Evolutionary conservation across 1,140 invertebrate genomes (phyloP).

Genomic region (Onthophagus taurus): DNA sequence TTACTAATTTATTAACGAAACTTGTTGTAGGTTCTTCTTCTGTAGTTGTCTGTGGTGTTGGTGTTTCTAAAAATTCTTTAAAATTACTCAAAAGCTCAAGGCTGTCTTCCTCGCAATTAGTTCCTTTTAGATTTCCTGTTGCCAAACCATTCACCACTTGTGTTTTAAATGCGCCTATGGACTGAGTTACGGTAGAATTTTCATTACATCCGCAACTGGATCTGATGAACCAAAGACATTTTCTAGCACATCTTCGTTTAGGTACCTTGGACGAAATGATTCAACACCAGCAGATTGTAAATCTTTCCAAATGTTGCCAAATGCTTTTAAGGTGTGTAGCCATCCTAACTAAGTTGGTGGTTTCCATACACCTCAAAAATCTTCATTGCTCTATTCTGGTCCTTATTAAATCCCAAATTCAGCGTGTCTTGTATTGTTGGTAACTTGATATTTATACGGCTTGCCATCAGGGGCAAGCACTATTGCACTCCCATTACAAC

Average conservation of each 20-base stretch:
- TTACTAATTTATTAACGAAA: too few relatives aligned
- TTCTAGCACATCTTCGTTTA: not conserved
- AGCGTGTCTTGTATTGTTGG: too few relatives aligned
- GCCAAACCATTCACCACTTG: not conserved
- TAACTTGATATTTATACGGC: too few relatives aligned
- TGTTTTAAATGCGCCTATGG: not conserved
- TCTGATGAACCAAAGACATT: not conserved
- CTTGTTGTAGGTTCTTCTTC: too few relatives aligned
- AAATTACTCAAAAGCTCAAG: not conserved
- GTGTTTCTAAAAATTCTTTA: too few relatives aligned
- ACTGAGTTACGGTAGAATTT: not conserved
- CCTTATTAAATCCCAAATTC: too few relatives aligned
- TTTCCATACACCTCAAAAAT: conserved; percentile 1
- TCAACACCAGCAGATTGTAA: not conserved
- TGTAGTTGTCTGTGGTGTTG: too few relatives aligned
- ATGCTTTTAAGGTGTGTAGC: not conserved
- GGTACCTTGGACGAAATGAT: not conserved
- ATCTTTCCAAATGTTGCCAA: not conserved
- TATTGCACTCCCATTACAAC: too few relatives aligned
- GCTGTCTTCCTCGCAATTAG: not conserved
- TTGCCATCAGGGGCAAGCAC: too few relatives aligned
- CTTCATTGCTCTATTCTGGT: too few relatives aligned
- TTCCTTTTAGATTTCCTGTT: not conserved
- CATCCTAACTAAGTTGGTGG: not conserved
- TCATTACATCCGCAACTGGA: not conserved